phyloP scores from a whole-genome alignment of 2,888 invertebrate genomes.

The Galerucella nymphaeae region DNA sequence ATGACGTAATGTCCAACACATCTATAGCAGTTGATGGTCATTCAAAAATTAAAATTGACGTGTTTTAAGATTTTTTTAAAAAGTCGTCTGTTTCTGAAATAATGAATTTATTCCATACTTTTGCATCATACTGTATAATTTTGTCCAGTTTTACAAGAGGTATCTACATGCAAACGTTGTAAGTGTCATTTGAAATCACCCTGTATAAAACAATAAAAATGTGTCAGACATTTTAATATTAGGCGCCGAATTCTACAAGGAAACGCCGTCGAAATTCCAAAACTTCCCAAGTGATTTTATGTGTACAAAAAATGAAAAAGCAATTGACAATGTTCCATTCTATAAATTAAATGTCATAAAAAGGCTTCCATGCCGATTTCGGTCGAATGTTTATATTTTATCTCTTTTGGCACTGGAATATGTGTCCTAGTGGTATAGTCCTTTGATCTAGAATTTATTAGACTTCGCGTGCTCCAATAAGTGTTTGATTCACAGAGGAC shows the following conservation, averaged over 20 bases:
- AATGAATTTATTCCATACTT: too few relatives aligned
- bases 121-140: too few relatives aligned
- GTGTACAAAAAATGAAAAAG: background rate
- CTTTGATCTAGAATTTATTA: constrained; percentile 41
- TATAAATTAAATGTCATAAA: constrained; percentile 20
- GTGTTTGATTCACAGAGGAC: constrained; percentile 38
- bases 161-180: too few relatives aligned
- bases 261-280: background rate
- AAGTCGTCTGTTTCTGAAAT: too few relatives aligned
- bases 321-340: background rate
- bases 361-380: constrained; percentile 8
- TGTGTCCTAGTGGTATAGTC: constrained; percentile 22
- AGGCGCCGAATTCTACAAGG: background rate
- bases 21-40: too few relatives aligned
- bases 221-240: background rate
- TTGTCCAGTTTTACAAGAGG: too few relatives aligned
- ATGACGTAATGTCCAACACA: too few relatives aligned
- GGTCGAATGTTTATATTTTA: constrained; percentile 18
- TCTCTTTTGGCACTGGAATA: constrained; percentile 22
- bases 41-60: too few relatives aligned
- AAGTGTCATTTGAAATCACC: too few relatives aligned
- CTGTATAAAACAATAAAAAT: background rate
- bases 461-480: constrained; percentile 29
- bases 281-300: background rate
- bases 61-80: too few relatives aligned